Base-by-base conservation (phyloP, 2,113 vertebrate species). In the Callithrix jacchus region DNA sequence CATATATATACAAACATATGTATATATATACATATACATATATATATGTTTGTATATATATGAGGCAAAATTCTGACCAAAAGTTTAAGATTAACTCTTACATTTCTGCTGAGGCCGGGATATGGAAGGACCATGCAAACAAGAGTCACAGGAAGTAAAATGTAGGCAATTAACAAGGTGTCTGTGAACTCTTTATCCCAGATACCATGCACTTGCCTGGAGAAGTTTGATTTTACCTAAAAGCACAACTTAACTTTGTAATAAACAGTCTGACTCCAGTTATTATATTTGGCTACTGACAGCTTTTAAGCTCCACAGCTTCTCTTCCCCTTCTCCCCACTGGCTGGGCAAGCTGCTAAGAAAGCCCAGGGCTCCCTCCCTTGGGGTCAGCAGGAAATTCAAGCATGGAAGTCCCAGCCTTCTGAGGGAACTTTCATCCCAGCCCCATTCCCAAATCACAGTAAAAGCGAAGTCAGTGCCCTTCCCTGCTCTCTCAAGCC, bases 401-500 rank as follows among this genome's bases (percentile, higher is more conserved):
- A 83, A 76, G 54, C 66, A 80, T 5, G 11, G 6, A 37, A 79
- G 40, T 27, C 14, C 27, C 16, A 79, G 20, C 56, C 21, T 16
- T 0, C 0, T 30, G 23, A 91, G 10, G 20, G 16, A 54, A 21
- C 8, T 45, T 17, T 71, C 23, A 4, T 5, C 47, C 17, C 12
- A 32, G 6, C 5, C 7, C 23, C 20, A 27, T 0, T 0, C 27
- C 5, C 12, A 1, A 40, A 17, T 6, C 64, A 84, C 11, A 16
- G 21, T 17, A 27, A 93, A 87, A 70, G 17, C 8, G 18, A 70
- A 74, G 21, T 30, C 49, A 37, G 4, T 49, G 45, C 85, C 89
- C 6, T 81, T 30, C 40, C 73, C 37, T 32, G 1, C 13, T 25
- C n/a, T 6, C 20, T 32, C 27, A 7, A 25, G 42, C 20, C 40